Conservation (phyloP, 2,888 invertebrate genomes). For the Trissoscelio sp. region DNA sequence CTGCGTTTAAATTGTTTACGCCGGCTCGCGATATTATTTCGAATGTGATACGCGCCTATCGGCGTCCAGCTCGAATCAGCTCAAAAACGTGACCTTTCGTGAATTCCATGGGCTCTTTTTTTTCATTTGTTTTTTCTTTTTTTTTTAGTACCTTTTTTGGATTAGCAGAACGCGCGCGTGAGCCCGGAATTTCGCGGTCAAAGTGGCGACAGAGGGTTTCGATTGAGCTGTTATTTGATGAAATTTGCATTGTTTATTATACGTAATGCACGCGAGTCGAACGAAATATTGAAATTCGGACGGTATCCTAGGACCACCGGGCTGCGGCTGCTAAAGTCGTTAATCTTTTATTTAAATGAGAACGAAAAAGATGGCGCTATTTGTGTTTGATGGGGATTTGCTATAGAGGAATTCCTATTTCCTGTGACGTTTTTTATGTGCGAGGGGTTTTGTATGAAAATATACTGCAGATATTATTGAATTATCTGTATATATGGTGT, state of each 20-base stretch:
- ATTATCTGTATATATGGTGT: no score
- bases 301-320: slow-evolving; percentile 27
- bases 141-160: slow-evolving; percentile 14
- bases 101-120: neutral
- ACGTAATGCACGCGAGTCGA: slow-evolving; percentile 38
- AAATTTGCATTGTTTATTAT: slow-evolving; percentile 66
- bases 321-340: slow-evolving; percentile 44
- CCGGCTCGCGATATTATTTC: slow-evolving; percentile 77
- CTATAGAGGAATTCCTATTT: no score
- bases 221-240: slow-evolving; percentile 58
- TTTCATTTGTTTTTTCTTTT: slow-evolving; percentile 4
- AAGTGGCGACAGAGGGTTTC: slow-evolving; percentile 30
- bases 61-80: slow-evolving; percentile 31
- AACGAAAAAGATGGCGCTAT: slow-evolving; percentile 31
- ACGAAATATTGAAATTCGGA: slow-evolving; percentile 55
- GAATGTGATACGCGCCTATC: slow-evolving; percentile 63
- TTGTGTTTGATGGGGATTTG: slow-evolving; percentile 37
- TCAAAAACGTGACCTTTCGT: slow-evolving; percentile 51
- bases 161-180: slow-evolving; percentile 18
- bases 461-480: no score
- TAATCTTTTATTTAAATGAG: slow-evolving; percentile 61
- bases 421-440: no score
- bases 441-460: no score
- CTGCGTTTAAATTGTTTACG: slow-evolving; percentile 80
- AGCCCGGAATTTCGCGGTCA: slow-evolving; percentile 27